These are phyloP conservation scores for Nasonia longicornis DNA, from an alignment of 1,140 invertebrate species.

Conservation along the genomic window DNA sequence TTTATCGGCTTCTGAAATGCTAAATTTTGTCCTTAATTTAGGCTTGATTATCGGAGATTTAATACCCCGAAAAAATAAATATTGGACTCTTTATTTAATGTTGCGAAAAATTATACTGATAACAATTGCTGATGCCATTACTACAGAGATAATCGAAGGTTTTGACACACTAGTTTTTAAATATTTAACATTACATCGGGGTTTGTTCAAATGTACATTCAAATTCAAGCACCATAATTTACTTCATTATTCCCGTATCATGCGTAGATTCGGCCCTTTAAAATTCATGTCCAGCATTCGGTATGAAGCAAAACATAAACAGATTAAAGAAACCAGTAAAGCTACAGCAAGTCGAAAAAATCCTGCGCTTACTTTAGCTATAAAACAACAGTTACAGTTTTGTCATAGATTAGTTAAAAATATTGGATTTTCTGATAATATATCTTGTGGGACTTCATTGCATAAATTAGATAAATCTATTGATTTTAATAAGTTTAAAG, in stretches of 20 bases:
- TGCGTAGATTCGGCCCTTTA: not conserved
- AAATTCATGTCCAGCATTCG: not conserved
- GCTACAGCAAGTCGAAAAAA: not conserved
- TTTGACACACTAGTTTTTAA: not conserved
- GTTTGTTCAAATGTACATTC: not conserved
- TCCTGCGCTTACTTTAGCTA: not conserved
- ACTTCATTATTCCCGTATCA: not conserved
- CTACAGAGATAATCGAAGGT: not conserved
- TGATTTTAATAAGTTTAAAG: not conserved
- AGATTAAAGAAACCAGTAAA: conserved; percentile 8
- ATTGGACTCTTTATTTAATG: conserved; percentile 49
- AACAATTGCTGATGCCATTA: not conserved
- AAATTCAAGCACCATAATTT: conserved; percentile 17
- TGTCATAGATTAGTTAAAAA: not conserved
- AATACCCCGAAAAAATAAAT: conserved; percentile 49
- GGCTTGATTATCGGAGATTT: conserved; percentile 55
- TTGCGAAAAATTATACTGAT: conserved; percentile 20
- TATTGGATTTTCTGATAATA: not conserved
- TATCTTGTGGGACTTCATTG: not conserved
- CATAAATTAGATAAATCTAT: not conserved
- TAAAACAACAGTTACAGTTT: conserved; percentile 24
- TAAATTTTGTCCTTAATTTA: conserved; percentile 53
- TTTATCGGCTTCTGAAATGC: conserved; percentile 57
- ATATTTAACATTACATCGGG: not conserved
- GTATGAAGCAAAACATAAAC: not conserved